These are phyloP conservation scores for Agrypnia vestita DNA, from an alignment of 1,140 invertebrate species.

Conservation along the genomic window DNA sequence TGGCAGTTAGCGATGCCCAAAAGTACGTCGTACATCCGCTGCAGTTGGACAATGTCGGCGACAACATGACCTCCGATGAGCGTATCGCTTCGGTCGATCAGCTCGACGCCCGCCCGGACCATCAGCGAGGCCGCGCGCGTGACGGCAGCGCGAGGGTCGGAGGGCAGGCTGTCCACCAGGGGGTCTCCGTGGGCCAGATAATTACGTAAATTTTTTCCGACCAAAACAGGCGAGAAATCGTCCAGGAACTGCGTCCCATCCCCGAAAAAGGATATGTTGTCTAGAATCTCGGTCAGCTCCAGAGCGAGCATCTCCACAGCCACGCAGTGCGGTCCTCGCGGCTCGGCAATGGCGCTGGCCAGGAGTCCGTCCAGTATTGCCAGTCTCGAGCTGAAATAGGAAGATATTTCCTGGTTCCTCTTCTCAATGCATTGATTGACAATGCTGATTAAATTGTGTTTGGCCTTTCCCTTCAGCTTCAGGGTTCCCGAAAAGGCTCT, in stretches of 20 bases:
- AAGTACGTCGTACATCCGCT: not conserved
- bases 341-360: not conserved
- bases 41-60: not conserved
- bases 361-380: not conserved
- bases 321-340: not conserved
- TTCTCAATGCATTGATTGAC: not conserved
- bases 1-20: not conserved
- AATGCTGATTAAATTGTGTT: not conserved
- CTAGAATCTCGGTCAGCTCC: constrained; percentile 2
- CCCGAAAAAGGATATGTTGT: not conserved
- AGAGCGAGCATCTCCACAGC: not conserved
- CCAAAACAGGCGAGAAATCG: not conserved
- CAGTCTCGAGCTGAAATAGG: not conserved
- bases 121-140: not conserved
- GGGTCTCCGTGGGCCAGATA: constrained; percentile 4
- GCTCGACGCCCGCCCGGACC: not conserved
- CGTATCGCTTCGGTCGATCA: not conserved
- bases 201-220: not conserved
- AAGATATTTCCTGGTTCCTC: not conserved
- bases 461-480: not conserved
- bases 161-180: constrained; percentile 2
- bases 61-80: not conserved
- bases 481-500: not conserved
- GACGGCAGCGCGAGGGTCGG: not conserved
- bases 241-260: not conserved